These are phyloP conservation scores for Catostomus latipinnis DNA, from an alignment of 2,797 vertebrate species.

Conservation along the genomic window DNA sequence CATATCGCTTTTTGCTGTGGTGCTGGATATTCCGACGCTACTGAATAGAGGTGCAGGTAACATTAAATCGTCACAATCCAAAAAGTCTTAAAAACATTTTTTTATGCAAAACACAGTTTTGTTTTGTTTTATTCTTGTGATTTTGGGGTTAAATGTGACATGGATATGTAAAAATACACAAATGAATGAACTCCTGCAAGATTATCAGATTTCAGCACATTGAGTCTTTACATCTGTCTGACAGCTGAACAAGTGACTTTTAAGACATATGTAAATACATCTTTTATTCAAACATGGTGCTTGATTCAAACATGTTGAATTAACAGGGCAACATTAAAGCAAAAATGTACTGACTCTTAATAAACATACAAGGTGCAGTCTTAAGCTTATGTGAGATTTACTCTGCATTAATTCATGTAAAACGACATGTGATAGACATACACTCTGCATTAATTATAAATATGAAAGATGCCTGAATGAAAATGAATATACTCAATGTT, in stretches of 20 bases:
- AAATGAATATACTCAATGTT: slow-evolving; percentile 11
- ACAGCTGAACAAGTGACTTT: slow-evolving; percentile 20
- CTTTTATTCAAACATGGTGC: slow-evolving; percentile 54
- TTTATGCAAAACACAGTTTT: background rate
- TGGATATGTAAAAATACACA: background rate
- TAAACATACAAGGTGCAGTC: slow-evolving; percentile 34
- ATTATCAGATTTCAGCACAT: background rate
- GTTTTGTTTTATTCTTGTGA: background rate
- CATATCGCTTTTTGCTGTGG: too few relatives aligned
- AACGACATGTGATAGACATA: slow-evolving; percentile 2
- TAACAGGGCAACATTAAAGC: slow-evolving; percentile 21
- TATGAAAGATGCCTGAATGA: slow-evolving; percentile 16
- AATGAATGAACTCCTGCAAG: background rate
- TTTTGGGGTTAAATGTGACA: background rate
- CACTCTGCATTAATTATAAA: slow-evolving; percentile 2
- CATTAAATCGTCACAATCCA: background rate
- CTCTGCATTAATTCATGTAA: slow-evolving; percentile 26
- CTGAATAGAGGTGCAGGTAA: too few relatives aligned
- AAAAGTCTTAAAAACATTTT: background rate
- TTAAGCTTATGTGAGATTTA: slow-evolving; percentile 29
- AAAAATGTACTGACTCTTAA: slow-evolving; percentile 19
- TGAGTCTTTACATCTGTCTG: slow-evolving; percentile 16
- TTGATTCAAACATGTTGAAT: slow-evolving; percentile 43
- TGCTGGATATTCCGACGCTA: too few relatives aligned
- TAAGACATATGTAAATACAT: slow-evolving; percentile 53